Conservation (phyloP, 2,797 vertebrate species). For the Notolepis coatsorum region DNA sequence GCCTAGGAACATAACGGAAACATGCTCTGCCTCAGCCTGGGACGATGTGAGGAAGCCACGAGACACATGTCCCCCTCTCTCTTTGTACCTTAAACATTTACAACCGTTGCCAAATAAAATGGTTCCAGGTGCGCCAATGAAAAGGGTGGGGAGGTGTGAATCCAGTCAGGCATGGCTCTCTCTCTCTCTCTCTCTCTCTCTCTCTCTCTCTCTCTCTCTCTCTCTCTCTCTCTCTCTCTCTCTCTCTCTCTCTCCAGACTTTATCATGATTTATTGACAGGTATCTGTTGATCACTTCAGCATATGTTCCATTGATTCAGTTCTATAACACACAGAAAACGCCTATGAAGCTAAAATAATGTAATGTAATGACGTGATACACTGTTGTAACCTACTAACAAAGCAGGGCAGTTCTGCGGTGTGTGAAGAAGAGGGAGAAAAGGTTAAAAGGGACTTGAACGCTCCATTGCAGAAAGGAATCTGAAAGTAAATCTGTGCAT, state of each 20-base stretch:
- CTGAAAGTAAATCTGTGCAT: conserved; percentile 24
- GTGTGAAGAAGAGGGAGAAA: too few species aligned
- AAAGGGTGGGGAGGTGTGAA: conserved; percentile 68
- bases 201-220: too few species aligned
- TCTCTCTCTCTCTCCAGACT: conserved; percentile 49
- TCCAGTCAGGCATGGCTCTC: conserved; percentile 60
- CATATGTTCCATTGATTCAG: conserved; percentile 61
- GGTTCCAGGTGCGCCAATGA: conserved; percentile 77
- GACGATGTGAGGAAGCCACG: conserved; percentile 40
- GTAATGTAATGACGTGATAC: background rate
- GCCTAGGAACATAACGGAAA: conserved; percentile 21
- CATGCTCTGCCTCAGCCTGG: background rate
- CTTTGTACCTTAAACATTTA: conserved; percentile 63
- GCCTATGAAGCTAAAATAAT: background rate
- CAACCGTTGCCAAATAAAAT: conserved; percentile 73
- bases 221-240: background rate
- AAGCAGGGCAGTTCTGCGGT: too few species aligned
- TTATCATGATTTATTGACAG: conserved; percentile 72
- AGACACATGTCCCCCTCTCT: conserved; percentile 58
- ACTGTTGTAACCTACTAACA: too few species aligned
- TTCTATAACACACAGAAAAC: conserved; percentile 15
- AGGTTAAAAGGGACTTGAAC: background rate
- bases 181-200: too few species aligned
- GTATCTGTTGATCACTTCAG: conserved; percentile 67
- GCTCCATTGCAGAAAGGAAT: background rate